Percentiles rank a stretch among this genome's conserved stretches.
These are phyloP conservation scores for Malurus alboscapulatus DNA, from an alignment of 2,113 vertebrate genomes.

Conservation along the genomic window DNA sequence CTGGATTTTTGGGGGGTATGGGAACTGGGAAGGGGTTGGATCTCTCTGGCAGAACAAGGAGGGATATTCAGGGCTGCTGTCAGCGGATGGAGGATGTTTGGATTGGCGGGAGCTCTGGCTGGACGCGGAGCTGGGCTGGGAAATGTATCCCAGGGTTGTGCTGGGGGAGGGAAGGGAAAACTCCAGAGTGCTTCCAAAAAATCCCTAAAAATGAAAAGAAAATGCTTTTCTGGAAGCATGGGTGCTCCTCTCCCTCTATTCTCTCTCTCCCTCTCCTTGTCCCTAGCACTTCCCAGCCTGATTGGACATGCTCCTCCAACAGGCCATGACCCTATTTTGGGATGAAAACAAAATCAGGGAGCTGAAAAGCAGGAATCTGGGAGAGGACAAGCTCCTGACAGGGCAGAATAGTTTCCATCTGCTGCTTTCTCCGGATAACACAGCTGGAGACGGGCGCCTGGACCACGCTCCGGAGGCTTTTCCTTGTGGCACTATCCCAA, in stretches of 20 bases:
- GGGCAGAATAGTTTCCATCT: slow-evolving; percentile 28
- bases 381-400: not conserved
- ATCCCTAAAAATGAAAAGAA: not conserved
- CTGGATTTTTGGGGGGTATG: fast-evolving
- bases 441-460: not conserved
- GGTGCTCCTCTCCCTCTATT: not conserved
- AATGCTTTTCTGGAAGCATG: not conserved
- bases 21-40: not conserved
- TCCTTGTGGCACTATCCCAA: not conserved
- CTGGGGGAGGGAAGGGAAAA: not conserved
- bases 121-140: not conserved
- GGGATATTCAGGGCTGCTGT: slow-evolving; percentile 30
- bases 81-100: not conserved
- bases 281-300: not conserved
- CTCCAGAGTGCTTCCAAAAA: not conserved
- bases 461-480: not conserved
- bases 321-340: not conserved
- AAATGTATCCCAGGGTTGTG: not conserved
- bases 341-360: not conserved
- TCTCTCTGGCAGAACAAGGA: slow-evolving; percentile 37
- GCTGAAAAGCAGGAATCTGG: not conserved
- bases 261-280: not conserved
- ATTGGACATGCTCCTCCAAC: not conserved
- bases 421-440: not conserved
- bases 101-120: not conserved